These are phyloP conservation scores for Brachyptera putata DNA, from an alignment of 2,888 invertebrate species.

Conservation along the genomic window DNA sequence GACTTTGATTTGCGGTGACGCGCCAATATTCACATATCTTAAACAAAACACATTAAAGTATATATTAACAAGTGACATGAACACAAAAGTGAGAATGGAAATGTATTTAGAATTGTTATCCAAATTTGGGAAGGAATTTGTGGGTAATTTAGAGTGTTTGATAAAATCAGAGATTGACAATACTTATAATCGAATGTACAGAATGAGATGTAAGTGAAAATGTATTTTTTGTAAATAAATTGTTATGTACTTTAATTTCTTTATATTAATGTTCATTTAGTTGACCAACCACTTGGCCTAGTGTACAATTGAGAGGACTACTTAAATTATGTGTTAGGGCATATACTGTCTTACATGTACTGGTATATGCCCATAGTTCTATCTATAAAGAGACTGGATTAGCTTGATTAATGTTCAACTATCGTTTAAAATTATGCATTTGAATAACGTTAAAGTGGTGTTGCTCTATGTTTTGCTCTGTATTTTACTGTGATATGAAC, in stretches of 20 bases:
- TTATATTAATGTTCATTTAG: too few relatives aligned
- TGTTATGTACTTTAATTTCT: not conserved
- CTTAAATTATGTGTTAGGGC: too few relatives aligned
- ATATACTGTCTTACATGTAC: too few relatives aligned
- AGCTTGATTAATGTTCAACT: too few relatives aligned
- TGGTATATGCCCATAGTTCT: too few relatives aligned
- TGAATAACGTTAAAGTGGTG: too few relatives aligned
- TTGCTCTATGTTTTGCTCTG: too few relatives aligned
- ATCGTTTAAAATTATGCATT: too few relatives aligned
- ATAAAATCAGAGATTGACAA: constrained; percentile 4
- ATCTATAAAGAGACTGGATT: too few relatives aligned
- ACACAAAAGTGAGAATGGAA: not conserved
- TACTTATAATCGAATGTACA: constrained; percentile 2
- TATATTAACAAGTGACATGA: constrained; percentile 1
- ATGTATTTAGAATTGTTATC: constrained; percentile 1
- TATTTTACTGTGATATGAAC: too few relatives aligned
- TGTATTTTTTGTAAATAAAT: not conserved
- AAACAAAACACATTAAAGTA: constrained; percentile 1
- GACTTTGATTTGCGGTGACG: not conserved
- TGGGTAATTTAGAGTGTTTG: not conserved
- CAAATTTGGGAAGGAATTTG: constrained; percentile 8
- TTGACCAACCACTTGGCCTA: too few relatives aligned
- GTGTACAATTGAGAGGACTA: too few relatives aligned
- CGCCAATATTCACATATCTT: constrained; percentile 3
- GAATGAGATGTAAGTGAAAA: constrained; percentile 2